Base-by-base conservation (phyloP, 2,888 invertebrate species). In the Oligia latruncula region DNA sequence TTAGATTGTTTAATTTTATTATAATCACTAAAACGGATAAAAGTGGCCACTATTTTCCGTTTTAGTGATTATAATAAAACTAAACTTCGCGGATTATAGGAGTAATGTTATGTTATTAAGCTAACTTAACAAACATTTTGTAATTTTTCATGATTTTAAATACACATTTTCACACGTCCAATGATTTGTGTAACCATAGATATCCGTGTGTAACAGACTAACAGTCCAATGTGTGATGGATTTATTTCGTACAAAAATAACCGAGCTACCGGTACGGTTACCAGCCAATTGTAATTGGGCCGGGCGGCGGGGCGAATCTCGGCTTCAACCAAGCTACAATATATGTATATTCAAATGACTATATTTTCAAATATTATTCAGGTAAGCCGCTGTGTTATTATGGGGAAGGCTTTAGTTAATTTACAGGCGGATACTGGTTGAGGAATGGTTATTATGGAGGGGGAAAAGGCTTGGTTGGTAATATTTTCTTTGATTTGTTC, bases 161-260 rank as follows among this genome's bases (percentile, higher is more conserved):
- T 75, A 64, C 49, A 55, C 35, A 68, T 29, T 67, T 70, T 67
- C 20, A 74, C 49, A 35, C 20, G 17, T 62, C 13, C 35, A 35
- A 35, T 35, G 35, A 35, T 35, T 29, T 29, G 29, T 29, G 29
- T 29, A 29, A 29, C 29, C 29, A 29, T 29, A 29, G 29, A 29
- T 29, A 29, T 29, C 29, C 1, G 29, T 29, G 64, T 86, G 73
- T 81, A 84, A 40, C n/a, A 55, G 17, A 71, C 55, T 55, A 0
- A 80, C 76, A 75, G 71, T n/a, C 78, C 55, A 83, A 83, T 82
- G 70, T 68, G 71, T 87, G 87, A 87, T 88, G 80, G 82, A 83
- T 88, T 82, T 80, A 80, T 86, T 78, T 71, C 70, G 82, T 82
- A 83, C 71, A 89, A 88, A 89, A 84, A 90, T 90, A 89, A 64